phyloP scores from a whole-genome alignment of 2,888 invertebrate species.

The Cephalotes varians region DNA sequence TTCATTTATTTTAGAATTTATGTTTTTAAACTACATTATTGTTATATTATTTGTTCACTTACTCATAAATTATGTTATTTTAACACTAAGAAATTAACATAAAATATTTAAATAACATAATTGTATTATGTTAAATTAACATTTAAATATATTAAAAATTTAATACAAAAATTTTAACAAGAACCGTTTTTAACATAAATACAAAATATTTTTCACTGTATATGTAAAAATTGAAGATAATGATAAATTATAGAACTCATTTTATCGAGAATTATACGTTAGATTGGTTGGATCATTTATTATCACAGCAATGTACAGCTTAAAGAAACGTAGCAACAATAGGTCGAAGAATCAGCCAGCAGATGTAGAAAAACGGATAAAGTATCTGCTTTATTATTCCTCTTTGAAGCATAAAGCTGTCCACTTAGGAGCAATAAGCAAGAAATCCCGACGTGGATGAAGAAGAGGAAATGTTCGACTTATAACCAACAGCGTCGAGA shows the following conservation, averaged over 20 bases:
- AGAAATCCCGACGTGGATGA: slow-evolving; percentile 58
- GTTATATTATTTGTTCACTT: too few relatives aligned
- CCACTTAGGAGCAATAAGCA: slow-evolving; percentile 62
- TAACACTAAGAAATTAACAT: too few relatives aligned
- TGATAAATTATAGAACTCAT: background rate
- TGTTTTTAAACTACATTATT: too few relatives aligned
- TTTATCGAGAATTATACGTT: background rate
- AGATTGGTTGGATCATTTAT: background rate
- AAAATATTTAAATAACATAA: too few relatives aligned
- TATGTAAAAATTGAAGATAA: background rate
- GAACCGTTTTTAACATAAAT: too few relatives aligned
- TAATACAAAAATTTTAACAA: too few relatives aligned
- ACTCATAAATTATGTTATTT: too few relatives aligned
- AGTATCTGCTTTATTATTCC: slow-evolving; percentile 52
- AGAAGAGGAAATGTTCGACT: slow-evolving; percentile 53
- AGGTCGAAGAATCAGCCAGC: slow-evolving; percentile 15
- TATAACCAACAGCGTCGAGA: slow-evolving; percentile 46
- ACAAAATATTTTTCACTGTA: too few relatives aligned
- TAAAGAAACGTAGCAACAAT: slow-evolving; percentile 1
- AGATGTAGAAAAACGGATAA: slow-evolving; percentile 33
- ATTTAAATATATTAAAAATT: too few relatives aligned
- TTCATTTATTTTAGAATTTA: too few relatives aligned
- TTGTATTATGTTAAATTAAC: too few relatives aligned
- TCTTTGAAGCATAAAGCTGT: slow-evolving; percentile 55
- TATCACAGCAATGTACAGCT: background rate